These are phyloP conservation scores for Dinoponera quadriceps DNA, from an alignment of 1,140 invertebrate species.

Conservation along the genomic window DNA sequence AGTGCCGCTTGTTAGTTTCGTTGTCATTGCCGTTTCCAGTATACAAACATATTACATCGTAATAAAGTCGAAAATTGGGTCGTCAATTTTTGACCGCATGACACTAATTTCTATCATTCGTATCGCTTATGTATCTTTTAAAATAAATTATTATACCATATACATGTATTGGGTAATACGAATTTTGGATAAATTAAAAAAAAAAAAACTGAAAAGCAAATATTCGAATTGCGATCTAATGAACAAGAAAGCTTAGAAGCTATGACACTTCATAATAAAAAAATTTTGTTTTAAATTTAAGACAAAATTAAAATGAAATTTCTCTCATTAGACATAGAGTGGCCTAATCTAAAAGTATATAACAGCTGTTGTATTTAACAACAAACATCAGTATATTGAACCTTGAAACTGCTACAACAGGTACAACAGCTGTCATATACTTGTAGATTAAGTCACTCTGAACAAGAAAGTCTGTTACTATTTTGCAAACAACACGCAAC, in stretches of 20 bases:
- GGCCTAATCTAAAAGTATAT: no score
- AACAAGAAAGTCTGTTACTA: no score
- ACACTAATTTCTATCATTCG: neutral
- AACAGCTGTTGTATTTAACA: no score
- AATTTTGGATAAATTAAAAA: constrained; percentile 18
- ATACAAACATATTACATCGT: constrained; percentile 18
- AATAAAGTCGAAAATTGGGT: neutral
- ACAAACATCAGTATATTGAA: no score
- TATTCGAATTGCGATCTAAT: neutral
- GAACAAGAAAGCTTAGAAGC: neutral
- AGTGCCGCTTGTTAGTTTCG: constrained; percentile 14
- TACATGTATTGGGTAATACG: neutral
- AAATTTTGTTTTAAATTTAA: no score
- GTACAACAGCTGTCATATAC: no score
- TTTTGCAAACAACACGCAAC: no score
- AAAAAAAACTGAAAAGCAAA: neutral
- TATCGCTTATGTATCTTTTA: neutral
- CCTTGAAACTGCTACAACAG: no score
- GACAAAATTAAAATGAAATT: no score
- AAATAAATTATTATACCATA: neutral
- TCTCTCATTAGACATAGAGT: no score
- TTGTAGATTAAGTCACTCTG: no score
- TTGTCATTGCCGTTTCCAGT: neutral
- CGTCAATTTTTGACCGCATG: neutral
- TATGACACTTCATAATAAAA: no score